Percentiles rank a stretch among this genome's conserved stretches.
These are phyloP conservation scores for Hiodon tergisus DNA, from an alignment of 2,113 vertebrate species.

Conservation along the genomic window DNA sequence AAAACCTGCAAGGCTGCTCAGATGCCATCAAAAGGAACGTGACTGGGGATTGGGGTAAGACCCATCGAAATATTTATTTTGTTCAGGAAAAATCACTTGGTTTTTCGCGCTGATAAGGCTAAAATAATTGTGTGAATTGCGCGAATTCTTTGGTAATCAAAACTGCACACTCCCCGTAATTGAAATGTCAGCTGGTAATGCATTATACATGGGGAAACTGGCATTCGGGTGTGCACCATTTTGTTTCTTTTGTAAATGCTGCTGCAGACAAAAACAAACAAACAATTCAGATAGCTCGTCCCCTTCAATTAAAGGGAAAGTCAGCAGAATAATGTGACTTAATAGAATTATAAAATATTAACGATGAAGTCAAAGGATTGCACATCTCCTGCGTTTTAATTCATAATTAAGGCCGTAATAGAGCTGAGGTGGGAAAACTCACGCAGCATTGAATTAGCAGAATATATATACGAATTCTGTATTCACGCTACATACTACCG, in stretches of 20 bases:
- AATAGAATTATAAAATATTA: neutral
- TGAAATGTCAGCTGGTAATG: conserved; percentile 7
- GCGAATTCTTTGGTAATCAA: conserved; percentile 11
- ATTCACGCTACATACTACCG: conserved; percentile 22
- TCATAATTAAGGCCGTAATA: conserved; percentile 26
- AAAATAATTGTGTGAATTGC: neutral
- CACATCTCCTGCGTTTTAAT: conserved; percentile 34
- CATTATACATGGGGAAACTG: neutral
- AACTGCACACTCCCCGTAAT: neutral
- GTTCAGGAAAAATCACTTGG: neutral
- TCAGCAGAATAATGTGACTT: neutral
- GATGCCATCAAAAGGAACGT: neutral
- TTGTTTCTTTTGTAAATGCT: conserved; percentile 6
- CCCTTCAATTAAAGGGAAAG: neutral
- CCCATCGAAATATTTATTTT: conserved; percentile 4
- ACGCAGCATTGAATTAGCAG: conserved; percentile 46
- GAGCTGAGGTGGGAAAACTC: conserved; percentile 31
- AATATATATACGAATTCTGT: conserved; percentile 40
- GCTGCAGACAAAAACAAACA: neutral
- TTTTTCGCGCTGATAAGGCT: neutral
- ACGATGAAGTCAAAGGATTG: neutral
- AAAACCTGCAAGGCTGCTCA: neutral
- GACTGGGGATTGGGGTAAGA: neutral
- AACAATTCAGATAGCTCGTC: neutral
- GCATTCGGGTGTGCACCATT: neutral